Percentiles rank a stretch among this genome's conserved stretches.
phyloP scores from a whole-genome alignment of 1,140 invertebrate genomes.

The Hylaeus volcanicus region DNA sequence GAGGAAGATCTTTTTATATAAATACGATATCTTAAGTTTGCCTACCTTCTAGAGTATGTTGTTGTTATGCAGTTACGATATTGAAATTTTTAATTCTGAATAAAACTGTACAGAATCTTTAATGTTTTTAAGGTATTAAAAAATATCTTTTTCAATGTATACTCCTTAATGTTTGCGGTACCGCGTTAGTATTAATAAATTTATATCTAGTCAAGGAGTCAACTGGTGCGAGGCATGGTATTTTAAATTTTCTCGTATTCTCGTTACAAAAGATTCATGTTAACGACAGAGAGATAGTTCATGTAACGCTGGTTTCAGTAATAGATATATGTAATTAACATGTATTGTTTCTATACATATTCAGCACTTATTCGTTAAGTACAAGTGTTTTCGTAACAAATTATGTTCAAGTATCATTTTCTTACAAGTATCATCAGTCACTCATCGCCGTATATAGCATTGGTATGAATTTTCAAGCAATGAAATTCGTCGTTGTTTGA shows the following conservation, averaged over 20 bases:
- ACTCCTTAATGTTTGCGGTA: not conserved
- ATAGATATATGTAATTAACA: constrained; percentile 20
- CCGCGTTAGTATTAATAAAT: not conserved
- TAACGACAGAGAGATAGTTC: constrained; percentile 7
- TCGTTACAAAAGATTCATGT: not conserved
- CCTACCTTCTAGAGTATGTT: not conserved
- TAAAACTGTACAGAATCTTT: constrained; percentile 26
- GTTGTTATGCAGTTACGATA: constrained; percentile 11
- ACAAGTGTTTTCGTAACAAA: constrained; percentile 30
- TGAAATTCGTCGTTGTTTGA: not conserved
- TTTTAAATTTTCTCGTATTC: not conserved
- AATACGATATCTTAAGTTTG: constrained; percentile 29
- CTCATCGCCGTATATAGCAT: not conserved
- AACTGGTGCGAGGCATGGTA: not conserved
- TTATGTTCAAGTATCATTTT: constrained; percentile 9
- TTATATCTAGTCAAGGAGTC: not conserved
- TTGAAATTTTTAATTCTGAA: constrained; percentile 1
- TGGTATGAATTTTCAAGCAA: not conserved
- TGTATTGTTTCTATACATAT: constrained; percentile 34
- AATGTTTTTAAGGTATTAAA: constrained; percentile 16
- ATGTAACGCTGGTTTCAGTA: not conserved
- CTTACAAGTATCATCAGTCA: not conserved
- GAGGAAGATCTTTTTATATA: constrained; percentile 83
- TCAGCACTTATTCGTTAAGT: constrained; percentile 1
- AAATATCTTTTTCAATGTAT: constrained; percentile 21